Percentiles rank a stretch among this genome's conserved stretches.
These are phyloP conservation scores for Zosterops hypoxanthus DNA, from an alignment of 2,113 vertebrate species.

Conservation along the genomic window DNA sequence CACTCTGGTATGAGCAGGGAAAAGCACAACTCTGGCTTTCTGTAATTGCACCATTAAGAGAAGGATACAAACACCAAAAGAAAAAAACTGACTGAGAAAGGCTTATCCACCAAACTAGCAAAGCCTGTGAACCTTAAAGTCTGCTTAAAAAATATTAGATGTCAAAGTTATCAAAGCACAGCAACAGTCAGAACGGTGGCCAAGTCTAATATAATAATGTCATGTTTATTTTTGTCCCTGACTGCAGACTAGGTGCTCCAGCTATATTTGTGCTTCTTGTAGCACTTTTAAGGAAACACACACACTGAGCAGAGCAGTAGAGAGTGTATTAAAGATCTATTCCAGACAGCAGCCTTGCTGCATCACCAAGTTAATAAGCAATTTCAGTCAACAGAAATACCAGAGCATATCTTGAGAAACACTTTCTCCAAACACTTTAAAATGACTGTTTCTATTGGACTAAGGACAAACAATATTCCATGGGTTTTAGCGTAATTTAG, in stretches of 20 bases:
- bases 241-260: conserved; percentile 22
- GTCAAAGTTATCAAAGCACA: background rate
- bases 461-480: background rate
- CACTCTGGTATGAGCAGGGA: background rate
- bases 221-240: conserved; percentile 44
- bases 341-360: background rate
- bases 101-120: background rate
- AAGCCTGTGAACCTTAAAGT: background rate
- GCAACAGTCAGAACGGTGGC: background rate
- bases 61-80: background rate
- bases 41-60: background rate
- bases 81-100: background rate
- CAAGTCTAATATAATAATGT: conserved; percentile 32
- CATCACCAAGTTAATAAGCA: background rate
- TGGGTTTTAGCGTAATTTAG: background rate
- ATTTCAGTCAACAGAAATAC: background rate
- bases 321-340: background rate
- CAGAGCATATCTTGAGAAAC: background rate
- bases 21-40: background rate
- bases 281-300: conserved; percentile 33
- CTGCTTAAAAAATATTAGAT: conserved; percentile 1
- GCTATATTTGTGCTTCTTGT: conserved; percentile 13
- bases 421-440: background rate
- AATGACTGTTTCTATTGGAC: background rate
- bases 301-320: background rate